Base-by-base conservation (phyloP, 35 echinoderm and acorn worm species). In the Apostichopus japonicus region DNA sequence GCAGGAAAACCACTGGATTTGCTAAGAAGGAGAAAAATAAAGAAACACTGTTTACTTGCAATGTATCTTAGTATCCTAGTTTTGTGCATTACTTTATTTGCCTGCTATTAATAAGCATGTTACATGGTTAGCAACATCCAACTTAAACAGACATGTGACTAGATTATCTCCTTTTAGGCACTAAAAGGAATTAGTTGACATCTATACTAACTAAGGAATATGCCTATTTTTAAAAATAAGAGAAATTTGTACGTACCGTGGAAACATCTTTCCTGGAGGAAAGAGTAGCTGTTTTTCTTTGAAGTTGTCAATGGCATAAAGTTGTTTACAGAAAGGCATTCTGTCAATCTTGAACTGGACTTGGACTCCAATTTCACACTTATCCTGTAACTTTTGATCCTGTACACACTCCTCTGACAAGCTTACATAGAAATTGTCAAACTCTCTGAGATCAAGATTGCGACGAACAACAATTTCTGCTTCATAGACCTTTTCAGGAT, bases 201-300 rank as follows among this genome's bases (percentile, higher is more conserved):
- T 33, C 27, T 33, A 33, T 33, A 33, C 27, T 33, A 2, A 33
- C 27, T 33, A 33, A 33, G 27, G 27, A 33, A 33, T 33, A 33
- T 2, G 27, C 27, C 27, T 33, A 33, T 33, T 33, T 33, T 1
- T 1, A 33, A 33, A 1, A 33, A 33, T 1, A 33, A 33, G 1
- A 19, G 21, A 23, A 73, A 4, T 73, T 5, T n/a, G 9, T 7
- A 61, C 58, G 7, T 27, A 87, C 86, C 86, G 21, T 67, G 86
- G 56, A 23, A 87, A 87, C 86, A 87, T 87, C 7, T 87, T 21
- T 58, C 13, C 23, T 25, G 86, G 86, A 65, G 86, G 86, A 65
- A 87, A 87, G 19, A 87, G 17, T 16, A 87, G 86, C 8, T 87
- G 54, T 13, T 44, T 87, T 62, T 25, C 57, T 71, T 71, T 65